Evolutionary conservation across 2,113 vertebrate species (phyloP), one percentile per base, ranked within the genome.

Genomic region (Oxygymnocypris stewartii): DNA sequence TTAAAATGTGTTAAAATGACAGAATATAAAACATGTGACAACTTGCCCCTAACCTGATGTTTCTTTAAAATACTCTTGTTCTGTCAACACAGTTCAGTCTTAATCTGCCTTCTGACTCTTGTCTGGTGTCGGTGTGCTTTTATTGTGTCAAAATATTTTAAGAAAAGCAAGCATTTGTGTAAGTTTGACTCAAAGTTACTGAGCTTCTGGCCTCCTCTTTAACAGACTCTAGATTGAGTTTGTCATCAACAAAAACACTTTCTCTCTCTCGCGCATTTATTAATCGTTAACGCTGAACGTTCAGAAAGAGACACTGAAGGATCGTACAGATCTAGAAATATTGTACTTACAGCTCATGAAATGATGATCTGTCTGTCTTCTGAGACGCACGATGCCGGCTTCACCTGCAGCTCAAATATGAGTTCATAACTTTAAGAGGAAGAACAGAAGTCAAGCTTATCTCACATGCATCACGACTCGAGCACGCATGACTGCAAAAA

Each of bases 281-380:
- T 37, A 6, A 7, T 37, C 31, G 18, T 42, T 42, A 42, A 12
- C 1, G 1, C 18, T 73, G 16, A 11, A 2, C 3, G 16, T 23
- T 71, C 67, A 71, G 67, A 71, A 40, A 71, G 67, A 71, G 67
- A 23, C 18, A 11, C 16, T 11, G 37, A 61, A 61, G 25, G 20
- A 10, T 61, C 0, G 23, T 10, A 8, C n/a, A 23, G 10, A 61
- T n/a, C 57, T 61, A 37, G 18, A 61, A 42, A 42, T 54, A 80
- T 61, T 0, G 54, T 65, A 82, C 80, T 82, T 37, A 82, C 80
- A 69, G 80, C 47, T 82, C 63, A 78, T 78, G 47, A 54, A 78
- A 9, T 11, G 76, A 35, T 51, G 76, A 51, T 35, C 73, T 2
- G 75, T 31, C 75, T 31, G 42, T 18, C n/a, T 16, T 67, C 80